These are phyloP conservation scores for Cryptosula pallasiana DNA, from an alignment of 2,888 invertebrate genomes.

Conservation along the genomic window DNA sequence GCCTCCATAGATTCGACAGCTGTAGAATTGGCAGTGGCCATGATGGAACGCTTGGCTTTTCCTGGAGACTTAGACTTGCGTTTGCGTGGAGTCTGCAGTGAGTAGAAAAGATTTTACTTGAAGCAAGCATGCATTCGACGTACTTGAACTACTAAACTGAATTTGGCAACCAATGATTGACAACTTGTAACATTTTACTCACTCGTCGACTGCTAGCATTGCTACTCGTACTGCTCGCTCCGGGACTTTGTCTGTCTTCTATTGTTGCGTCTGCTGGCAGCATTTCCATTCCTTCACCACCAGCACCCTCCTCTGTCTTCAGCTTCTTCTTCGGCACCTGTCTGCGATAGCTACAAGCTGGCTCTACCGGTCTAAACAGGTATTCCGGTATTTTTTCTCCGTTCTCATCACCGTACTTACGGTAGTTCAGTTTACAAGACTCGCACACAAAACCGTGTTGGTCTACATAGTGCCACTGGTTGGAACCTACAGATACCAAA, in stretches of 20 bases:
- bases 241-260: background rate
- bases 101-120: background rate
- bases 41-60: background rate
- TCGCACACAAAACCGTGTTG: slow-evolving; percentile 21
- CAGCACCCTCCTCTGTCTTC: background rate
- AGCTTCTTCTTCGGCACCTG: slow-evolving; percentile 3
- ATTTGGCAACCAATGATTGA: too few species aligned
- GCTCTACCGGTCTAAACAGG: slow-evolving; percentile 25
- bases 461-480: slow-evolving; percentile 21
- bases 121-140: too few species aligned
- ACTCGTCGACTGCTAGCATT: background rate
- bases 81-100: background rate
- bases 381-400: slow-evolving; percentile 20
- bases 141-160: too few species aligned
- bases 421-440: slow-evolving; percentile 16
- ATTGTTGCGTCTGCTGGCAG: background rate
- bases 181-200: too few species aligned
- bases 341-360: background rate
- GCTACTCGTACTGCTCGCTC: slow-evolving; percentile 14
- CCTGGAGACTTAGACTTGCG: background rate
- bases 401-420: slow-evolving; percentile 19
- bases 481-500: slow-evolving; percentile 4
- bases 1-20: background rate
- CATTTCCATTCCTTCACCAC: background rate
- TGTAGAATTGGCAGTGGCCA: background rate